phyloP scores from a whole-genome alignment of 2,888 invertebrate species.

The Clistopyga incitator region DNA sequence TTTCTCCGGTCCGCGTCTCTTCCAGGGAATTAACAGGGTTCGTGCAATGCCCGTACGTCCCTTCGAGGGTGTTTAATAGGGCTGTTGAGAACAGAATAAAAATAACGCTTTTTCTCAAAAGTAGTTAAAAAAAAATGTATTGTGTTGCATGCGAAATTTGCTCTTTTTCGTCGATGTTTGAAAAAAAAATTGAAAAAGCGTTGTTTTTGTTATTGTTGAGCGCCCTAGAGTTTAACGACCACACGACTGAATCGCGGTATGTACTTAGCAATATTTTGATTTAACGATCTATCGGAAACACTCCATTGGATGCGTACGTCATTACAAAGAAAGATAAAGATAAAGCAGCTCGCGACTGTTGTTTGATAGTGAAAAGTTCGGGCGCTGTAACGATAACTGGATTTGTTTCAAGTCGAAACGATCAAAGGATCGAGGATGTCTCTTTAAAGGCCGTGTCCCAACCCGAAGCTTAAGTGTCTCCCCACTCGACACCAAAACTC shows the following conservation, averaged over 20 bases:
- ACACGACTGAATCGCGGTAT: slow-evolving; percentile 63
- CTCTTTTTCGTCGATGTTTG: too few relatives aligned
- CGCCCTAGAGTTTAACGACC: slow-evolving; percentile 1
- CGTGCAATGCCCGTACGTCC: slow-evolving; percentile 19
- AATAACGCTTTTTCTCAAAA: too few relatives aligned
- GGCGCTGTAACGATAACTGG: not conserved
- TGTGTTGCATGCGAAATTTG: too few relatives aligned
- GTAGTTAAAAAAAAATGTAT: too few relatives aligned
- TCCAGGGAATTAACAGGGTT: slow-evolving; percentile 37
- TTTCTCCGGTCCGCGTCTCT: slow-evolving; percentile 52
- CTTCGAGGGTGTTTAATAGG: not conserved
- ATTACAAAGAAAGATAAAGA: not conserved
- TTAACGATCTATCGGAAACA: slow-evolving; percentile 47
- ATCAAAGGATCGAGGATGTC: not conserved
- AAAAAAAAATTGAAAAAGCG: too few relatives aligned
- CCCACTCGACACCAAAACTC: slow-evolving; percentile 67
- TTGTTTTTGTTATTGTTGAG: too few relatives aligned
- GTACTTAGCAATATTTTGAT: slow-evolving; percentile 72
- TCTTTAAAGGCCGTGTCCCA: not conserved
- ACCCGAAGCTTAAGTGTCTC: slow-evolving; percentile 18
- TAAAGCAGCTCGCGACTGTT: not conserved
- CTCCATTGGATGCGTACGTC: slow-evolving; percentile 1
- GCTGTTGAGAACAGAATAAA: too few relatives aligned
- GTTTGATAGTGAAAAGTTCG: not conserved
- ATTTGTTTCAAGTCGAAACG: not conserved